phyloP scores from a whole-genome alignment of 2,888 invertebrate genomes.

The Tenthredo mesomela region DNA sequence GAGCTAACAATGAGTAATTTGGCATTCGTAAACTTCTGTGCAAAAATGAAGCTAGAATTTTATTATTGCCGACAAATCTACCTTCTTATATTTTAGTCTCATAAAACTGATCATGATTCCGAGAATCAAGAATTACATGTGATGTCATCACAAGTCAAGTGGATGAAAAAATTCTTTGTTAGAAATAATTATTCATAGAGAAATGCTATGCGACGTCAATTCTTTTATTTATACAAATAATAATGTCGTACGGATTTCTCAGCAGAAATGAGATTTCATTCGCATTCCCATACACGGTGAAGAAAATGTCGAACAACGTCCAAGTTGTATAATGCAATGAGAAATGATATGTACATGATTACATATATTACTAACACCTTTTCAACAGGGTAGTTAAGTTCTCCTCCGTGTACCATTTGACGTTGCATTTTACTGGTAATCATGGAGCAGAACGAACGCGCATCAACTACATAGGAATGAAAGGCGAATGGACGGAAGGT shows the following conservation, averaged over 20 bases:
- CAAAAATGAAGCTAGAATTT: neutral
- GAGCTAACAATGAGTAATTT: neutral
- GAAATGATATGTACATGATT: neutral
- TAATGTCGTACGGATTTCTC: neutral
- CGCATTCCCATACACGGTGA: neutral
- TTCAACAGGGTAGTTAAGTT: slow-evolving; percentile 91
- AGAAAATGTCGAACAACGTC: neutral
- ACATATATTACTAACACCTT: neutral
- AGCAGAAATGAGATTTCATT: neutral
- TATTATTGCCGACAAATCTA: neutral
- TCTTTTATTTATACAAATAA: neutral
- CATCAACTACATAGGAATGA: slow-evolving; percentile 96
- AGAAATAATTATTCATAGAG: neutral
- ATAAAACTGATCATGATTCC: neutral
- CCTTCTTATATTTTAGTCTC: neutral
- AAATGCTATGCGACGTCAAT: neutral
- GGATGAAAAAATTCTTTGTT: too few species aligned
- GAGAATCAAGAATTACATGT: neutral
- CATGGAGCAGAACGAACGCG: slow-evolving; percentile 92
- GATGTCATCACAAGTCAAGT: too few species aligned
- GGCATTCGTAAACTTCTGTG: neutral
- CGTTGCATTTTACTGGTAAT: slow-evolving; percentile 94
- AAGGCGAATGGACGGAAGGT: slow-evolving; percentile 93
- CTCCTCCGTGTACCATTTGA: slow-evolving; percentile 92
- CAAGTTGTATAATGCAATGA: neutral